A percentile compares a stretch with the other conserved stretches of the same genome.
phyloP scores from a whole-genome alignment of 2,888 invertebrate species.

The Nezara viridula region DNA sequence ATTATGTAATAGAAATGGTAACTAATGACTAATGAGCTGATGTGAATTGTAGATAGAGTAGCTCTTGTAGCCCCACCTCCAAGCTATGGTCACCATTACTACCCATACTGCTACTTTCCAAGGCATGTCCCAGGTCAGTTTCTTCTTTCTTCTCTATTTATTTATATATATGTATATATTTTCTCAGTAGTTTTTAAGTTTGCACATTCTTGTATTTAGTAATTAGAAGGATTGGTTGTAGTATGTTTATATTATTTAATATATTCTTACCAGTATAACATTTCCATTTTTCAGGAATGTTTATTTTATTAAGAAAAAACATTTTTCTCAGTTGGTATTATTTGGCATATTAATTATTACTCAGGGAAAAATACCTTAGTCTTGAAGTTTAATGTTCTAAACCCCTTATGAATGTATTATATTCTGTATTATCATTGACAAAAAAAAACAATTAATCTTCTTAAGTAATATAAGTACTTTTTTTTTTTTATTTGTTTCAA shows the following conservation, averaged over 20 bases:
- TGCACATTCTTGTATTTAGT: slow-evolving; percentile 10
- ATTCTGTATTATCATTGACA: no score
- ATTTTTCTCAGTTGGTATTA: background rate
- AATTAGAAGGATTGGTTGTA: background rate
- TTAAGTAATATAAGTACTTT: no score
- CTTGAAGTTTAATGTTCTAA: background rate
- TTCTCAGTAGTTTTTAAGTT: slow-evolving; percentile 22
- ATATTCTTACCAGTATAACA: background rate
- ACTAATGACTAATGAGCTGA: slow-evolving; percentile 31
- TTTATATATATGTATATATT: slow-evolving; percentile 57
- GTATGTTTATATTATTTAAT: background rate
- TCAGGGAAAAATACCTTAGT: background rate
- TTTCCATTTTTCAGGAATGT: background rate
- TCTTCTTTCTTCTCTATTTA: slow-evolving; percentile 42
- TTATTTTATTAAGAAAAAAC: background rate
- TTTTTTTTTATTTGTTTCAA: no score
- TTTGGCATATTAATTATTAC: background rate
- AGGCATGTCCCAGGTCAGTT: slow-evolving; percentile 64
- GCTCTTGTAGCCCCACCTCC: slow-evolving; percentile 76
- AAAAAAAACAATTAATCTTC: no score
- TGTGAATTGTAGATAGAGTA: slow-evolving; percentile 74
- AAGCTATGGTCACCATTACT: slow-evolving; percentile 76
- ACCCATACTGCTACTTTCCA: slow-evolving; percentile 73
- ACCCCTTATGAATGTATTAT: no score
- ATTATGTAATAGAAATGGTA: background rate